These are phyloP conservation scores for Hypanus sabinus DNA, from an alignment of 2,113 vertebrate species.

Conservation along the genomic window DNA sequence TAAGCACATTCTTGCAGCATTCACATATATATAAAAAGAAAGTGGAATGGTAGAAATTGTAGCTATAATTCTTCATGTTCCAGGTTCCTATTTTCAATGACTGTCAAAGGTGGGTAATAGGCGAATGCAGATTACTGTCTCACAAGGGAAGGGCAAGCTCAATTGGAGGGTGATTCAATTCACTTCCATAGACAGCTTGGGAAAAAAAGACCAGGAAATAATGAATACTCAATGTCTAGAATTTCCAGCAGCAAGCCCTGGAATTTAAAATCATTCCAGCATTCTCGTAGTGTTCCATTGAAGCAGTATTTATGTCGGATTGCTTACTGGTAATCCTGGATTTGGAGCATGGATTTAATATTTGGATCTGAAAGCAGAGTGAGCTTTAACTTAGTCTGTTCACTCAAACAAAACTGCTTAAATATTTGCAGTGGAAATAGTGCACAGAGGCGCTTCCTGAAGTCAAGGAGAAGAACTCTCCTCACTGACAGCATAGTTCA, in stretches of 20 bases:
- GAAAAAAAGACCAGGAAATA: background rate
- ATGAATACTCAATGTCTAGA: background rate
- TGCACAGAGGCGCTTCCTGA: background rate
- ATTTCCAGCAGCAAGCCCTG: background rate
- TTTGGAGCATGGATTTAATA: background rate
- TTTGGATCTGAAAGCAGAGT: background rate
- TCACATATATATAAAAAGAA: background rate
- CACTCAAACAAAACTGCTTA: background rate
- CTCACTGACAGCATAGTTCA: background rate
- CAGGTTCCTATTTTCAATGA: conserved; percentile 7
- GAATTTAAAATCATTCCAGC: background rate
- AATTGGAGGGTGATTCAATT: background rate
- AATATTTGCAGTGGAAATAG: background rate
- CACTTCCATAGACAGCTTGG: background rate
- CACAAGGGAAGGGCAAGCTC: background rate
- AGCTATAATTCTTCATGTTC: conserved; percentile 8
- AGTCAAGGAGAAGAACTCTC: background rate
- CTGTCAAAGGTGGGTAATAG: background rate
- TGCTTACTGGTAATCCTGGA: conserved; percentile 15
- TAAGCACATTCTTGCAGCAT: background rate
- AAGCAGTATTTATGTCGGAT: background rate
- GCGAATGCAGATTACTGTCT: background rate
- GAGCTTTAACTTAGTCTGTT: background rate
- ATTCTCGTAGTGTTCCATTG: background rate
- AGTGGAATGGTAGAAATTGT: background rate